Conservation (phyloP, 1,140 invertebrate species). For the Argopecten irradians region DNA sequence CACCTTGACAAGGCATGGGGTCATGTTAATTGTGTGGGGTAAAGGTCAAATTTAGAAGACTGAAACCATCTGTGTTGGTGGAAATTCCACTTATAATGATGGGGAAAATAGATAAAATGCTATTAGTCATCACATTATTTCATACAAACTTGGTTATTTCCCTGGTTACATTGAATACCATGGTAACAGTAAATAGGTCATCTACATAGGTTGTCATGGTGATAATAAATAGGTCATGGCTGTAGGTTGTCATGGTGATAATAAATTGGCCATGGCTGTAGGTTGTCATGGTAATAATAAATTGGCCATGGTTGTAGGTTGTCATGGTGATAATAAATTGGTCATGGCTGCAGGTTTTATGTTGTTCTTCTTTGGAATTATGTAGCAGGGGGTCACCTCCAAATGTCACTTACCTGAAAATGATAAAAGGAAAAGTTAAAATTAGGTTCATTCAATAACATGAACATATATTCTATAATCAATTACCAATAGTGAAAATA, state of each 20-base stretch:
- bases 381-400: not conserved
- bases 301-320: not conserved
- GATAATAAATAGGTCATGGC: not conserved
- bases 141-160: no score
- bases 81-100: not conserved
- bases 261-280: not conserved
- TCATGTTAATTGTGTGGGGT: no score
- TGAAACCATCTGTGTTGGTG: not conserved
- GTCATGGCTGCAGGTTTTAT: not conserved
- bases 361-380: not conserved
- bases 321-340: not conserved
- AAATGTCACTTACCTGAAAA: constrained; percentile 10
- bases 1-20: no score
- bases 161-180: no score
- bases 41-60: no score
- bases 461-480: not conserved
- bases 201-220: not conserved
- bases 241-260: not conserved
- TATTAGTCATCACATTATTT: no score
- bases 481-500: no score
- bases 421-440: not conserved
- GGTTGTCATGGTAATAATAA: no score
- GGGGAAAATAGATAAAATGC: no score
- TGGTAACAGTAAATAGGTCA: not conserved
- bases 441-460: no score